A percentile compares a stretch with the other conserved stretches of the same genome.
phyloP scores from a whole-genome alignment of 2,888 invertebrate genomes.

The Hecatera dysodea region DNA sequence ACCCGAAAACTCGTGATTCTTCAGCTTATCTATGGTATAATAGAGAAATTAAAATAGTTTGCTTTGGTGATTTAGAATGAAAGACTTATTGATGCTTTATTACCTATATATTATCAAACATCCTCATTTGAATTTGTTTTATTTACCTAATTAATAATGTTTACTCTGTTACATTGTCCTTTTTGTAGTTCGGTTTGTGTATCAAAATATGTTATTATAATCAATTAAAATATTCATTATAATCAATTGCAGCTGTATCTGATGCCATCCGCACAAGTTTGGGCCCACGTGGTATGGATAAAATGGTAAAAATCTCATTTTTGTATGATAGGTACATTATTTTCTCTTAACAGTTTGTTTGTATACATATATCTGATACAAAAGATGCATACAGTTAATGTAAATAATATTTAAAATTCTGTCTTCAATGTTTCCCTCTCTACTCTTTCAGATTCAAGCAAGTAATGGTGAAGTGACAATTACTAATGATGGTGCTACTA shows the following conservation, averaged over 20 bases:
- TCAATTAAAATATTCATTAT: slow-evolving; percentile 68
- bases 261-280: slow-evolving; percentile 99
- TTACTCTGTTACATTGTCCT: neutral
- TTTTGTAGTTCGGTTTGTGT: neutral
- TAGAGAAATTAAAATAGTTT: neutral
- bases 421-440: neutral
- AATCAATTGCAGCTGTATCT: slow-evolving; percentile 95
- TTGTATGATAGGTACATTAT: neutral
- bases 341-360: neutral
- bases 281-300: slow-evolving; percentile 99
- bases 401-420: too few species aligned
- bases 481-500: slow-evolving; percentile 99
- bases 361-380: too few species aligned
- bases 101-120: neutral
- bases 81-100: neutral
- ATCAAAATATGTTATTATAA: neutral
- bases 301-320: slow-evolving; percentile 93
- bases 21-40: slow-evolving; percentile 21
- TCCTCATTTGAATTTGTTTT: neutral
- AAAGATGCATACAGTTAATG: neutral
- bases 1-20: slow-evolving; percentile 34
- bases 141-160: too few species aligned
- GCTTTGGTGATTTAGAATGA: neutral
- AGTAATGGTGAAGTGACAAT: slow-evolving; percentile 99
- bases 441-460: slow-evolving; percentile 95